These are phyloP conservation scores for Phrynocephalus vlangalii DNA, from an alignment of 2,797 vertebrate species.

Conservation along the genomic window DNA sequence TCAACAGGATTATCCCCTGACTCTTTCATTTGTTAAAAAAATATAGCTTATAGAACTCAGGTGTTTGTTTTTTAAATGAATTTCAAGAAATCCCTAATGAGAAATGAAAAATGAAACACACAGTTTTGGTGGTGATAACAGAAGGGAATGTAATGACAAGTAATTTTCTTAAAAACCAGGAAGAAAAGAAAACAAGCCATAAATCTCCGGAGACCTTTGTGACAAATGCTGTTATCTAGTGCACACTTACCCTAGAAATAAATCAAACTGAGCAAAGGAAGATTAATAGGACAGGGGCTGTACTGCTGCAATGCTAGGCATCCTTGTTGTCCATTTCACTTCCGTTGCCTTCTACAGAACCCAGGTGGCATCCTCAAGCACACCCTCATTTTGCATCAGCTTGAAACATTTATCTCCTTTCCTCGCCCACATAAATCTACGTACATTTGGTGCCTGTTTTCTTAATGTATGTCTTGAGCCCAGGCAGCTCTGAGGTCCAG, in stretches of 20 bases:
- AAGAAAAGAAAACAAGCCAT: neutral
- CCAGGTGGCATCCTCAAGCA: neutral
- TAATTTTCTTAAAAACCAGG: neutral
- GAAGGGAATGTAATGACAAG: neutral
- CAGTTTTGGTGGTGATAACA: neutral
- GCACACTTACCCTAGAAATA: neutral
- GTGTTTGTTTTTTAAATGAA: constrained; percentile 44
- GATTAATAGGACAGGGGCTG: neutral
- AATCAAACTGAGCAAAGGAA: neutral
- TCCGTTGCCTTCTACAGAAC: neutral
- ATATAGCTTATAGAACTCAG: constrained; percentile 28
- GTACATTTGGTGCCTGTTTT: neutral
- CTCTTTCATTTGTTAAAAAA: constrained; percentile 52
- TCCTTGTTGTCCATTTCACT: neutral
- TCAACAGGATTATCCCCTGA: neutral
- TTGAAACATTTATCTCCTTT: neutral
- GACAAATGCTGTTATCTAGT: neutral
- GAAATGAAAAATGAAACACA: constrained; percentile 35
- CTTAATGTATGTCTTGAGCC: neutral
- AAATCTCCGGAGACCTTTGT: no score
- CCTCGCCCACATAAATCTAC: neutral
- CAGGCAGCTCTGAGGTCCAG: no score
- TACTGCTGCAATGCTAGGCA: neutral
- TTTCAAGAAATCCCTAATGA: constrained; percentile 5
- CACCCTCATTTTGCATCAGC: neutral